Percentiles rank a stretch among this genome's conserved stretches.
Conservation (phyloP, 2,888 invertebrate genomes). For the Dryococelus australis region DNA sequence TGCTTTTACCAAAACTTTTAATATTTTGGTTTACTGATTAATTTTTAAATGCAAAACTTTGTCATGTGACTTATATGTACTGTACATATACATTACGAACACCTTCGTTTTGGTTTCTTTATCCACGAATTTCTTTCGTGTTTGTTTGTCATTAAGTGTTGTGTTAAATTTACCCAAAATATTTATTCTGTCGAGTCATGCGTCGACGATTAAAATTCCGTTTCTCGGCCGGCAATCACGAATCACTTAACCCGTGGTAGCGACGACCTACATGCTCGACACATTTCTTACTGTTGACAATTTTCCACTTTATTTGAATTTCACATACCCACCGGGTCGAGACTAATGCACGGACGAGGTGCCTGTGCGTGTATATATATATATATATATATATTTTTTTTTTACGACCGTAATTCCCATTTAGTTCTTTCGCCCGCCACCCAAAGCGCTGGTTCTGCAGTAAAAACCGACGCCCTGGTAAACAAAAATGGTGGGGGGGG, state of each 20-base stretch:
- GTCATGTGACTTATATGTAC: too few relatives aligned
- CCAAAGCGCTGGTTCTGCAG: background rate
- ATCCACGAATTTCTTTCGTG: background rate
- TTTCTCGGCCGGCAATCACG: background rate
- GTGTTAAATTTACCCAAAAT: background rate
- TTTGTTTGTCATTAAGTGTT: background rate
- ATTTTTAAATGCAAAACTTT: too few relatives aligned
- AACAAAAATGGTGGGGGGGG: background rate
- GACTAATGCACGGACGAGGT: background rate
- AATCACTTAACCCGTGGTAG: background rate
- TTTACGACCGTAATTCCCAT: background rate
- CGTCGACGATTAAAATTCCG: background rate
- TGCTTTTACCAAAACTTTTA: too few relatives aligned
- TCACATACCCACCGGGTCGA: conserved; percentile 9
- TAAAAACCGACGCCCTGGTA: background rate
- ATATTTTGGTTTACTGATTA: too few relatives aligned
- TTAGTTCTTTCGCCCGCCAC: background rate
- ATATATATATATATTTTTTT: too few relatives aligned
- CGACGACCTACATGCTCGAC: background rate
- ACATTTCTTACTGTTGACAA: background rate
- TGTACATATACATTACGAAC: too few relatives aligned
- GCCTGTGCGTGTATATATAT: background rate
- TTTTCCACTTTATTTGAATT: background rate
- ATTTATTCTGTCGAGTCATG: conserved; percentile 1
- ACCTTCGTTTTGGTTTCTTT: too few relatives aligned